Conservation (phyloP, 2,113 vertebrate species). For the Anser cygnoides region DNA sequence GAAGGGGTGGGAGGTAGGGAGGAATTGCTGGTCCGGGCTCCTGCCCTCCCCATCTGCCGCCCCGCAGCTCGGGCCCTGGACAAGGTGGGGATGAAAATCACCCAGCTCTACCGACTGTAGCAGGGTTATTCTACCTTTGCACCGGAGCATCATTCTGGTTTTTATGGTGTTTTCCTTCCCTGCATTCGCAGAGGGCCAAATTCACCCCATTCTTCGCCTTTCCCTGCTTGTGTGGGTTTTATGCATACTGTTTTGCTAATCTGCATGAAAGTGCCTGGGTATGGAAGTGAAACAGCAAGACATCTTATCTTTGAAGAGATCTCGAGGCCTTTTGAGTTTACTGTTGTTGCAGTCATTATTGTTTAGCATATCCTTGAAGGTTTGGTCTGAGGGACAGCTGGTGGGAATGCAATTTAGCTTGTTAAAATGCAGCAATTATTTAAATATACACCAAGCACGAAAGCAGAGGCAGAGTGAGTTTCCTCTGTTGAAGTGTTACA, state of each 20-base stretch:
- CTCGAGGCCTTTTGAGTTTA: conserved; percentile 33
- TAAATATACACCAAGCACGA: conserved; percentile 48
- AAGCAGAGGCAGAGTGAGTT: conserved; percentile 24
- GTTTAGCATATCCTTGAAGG: conserved; percentile 62
- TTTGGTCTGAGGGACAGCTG: conserved; percentile 53
- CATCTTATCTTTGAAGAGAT: conserved; percentile 57
- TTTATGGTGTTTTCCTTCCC: neutral
- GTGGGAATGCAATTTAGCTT: conserved; percentile 49
- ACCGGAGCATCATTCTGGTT: neutral
- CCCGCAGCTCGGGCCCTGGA: neutral
- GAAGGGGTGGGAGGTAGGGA: neutral
- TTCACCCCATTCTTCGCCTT: neutral
- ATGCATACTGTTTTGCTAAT: conserved; percentile 19
- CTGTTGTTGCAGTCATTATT: conserved; percentile 49
- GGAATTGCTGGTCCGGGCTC: neutral
- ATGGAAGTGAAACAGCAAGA: conserved; percentile 47
- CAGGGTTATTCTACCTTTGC: neutral
- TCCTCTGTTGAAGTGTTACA: conserved; percentile 54
- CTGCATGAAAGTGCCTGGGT: conserved; percentile 46
- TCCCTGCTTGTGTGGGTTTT: neutral
- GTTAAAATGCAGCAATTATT: conserved; percentile 69
- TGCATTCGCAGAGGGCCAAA: neutral
- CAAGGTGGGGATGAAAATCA: neutral
- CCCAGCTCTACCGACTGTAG: neutral
- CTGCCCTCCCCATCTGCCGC: conserved; percentile 29